Evolutionary conservation across 1,140 invertebrate species (phyloP), one percentile per base, ranked within the genome.

Genomic region (Euwallacea fornicatus): DNA sequence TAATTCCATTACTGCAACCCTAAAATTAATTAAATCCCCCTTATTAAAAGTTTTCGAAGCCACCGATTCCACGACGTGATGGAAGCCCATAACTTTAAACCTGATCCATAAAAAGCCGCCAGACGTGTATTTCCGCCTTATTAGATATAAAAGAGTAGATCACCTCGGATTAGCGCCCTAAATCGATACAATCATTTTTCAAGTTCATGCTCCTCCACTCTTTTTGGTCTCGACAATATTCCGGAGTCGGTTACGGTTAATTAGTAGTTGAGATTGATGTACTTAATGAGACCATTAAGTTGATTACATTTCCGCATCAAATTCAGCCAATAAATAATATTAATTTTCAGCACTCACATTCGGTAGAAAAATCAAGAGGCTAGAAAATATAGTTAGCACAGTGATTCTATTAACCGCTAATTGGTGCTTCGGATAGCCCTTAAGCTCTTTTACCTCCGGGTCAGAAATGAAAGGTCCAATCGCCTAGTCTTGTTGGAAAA

Each of bases 101-200:
- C 7, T 11, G 41, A n/a, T 42, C 59, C 42, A 43, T 61, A 61
- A 61, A 61, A 61, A 43, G 55, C 13, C 15, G 55, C 7, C 41
- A 61, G 42, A 61, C 16, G 6, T 4, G 43, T 7, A 43, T 42
- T 61, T 42, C 59, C 42, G 42, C 21, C 43, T 61, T 61, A 61
- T 61, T 61, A 41, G 59, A 43, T 13, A 43, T 61, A 61, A 61
- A 61, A 61, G 59, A 11, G 33, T 11, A 42, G 59, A 61, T 61
- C 59, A 61, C 9, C 42, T 61, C 7, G 21, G 21, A 58, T 58
- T 58, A 61, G 42, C 42, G 11, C 59, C 42, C 10, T 21, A 11
- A 42, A 61, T 42, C 59, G 43, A 61, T 61, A 61, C 42, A 16
- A 61, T 43, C 21, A 61, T 61, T 61, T 61, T 61, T 61, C 59